phyloP scores from a whole-genome alignment of 2,113 vertebrate genomes.

The Notothenia rossii region DNA sequence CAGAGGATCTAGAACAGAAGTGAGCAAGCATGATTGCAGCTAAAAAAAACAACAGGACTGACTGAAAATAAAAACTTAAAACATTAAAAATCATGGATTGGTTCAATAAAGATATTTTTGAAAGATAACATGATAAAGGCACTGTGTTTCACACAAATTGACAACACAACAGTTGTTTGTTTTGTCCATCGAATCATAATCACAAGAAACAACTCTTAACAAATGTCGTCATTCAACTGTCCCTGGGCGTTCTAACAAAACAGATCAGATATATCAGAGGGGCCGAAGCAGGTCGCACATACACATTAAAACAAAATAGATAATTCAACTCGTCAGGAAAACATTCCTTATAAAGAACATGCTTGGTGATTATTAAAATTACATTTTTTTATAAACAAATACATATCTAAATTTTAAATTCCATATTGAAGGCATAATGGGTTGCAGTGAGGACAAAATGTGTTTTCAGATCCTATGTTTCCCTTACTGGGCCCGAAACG shows the following conservation, averaged over 20 bases:
- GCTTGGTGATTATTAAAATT: constrained; percentile 77
- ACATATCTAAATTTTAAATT: constrained; percentile 73
- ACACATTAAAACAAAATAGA: constrained; percentile 71
- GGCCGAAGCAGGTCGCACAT: constrained; percentile 60
- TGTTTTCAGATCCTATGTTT: constrained; percentile 57
- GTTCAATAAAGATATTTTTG: constrained; percentile 69
- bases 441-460: constrained; percentile 65
- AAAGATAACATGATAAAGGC: constrained; percentile 77
- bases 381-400: constrained; percentile 78
- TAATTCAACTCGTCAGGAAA: constrained; percentile 78
- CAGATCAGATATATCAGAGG: constrained; percentile 62
- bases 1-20: constrained; percentile 73
- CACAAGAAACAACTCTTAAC: constrained; percentile 60
- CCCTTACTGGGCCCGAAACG: constrained; percentile 49
- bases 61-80: constrained; percentile 52
- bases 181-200: constrained; percentile 63
- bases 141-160: constrained; percentile 87
- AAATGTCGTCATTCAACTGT: constrained; percentile 67
- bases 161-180: constrained; percentile 62
- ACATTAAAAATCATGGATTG: constrained; percentile 76
- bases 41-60: constrained; percentile 71
- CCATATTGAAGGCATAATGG: constrained; percentile 77
- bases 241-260: constrained; percentile 62
- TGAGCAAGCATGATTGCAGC: constrained; percentile 62
- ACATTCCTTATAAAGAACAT: constrained; percentile 80